phyloP scores from a whole-genome alignment of 2,113 vertebrate genomes.

The Myotis brandtii region DNA sequence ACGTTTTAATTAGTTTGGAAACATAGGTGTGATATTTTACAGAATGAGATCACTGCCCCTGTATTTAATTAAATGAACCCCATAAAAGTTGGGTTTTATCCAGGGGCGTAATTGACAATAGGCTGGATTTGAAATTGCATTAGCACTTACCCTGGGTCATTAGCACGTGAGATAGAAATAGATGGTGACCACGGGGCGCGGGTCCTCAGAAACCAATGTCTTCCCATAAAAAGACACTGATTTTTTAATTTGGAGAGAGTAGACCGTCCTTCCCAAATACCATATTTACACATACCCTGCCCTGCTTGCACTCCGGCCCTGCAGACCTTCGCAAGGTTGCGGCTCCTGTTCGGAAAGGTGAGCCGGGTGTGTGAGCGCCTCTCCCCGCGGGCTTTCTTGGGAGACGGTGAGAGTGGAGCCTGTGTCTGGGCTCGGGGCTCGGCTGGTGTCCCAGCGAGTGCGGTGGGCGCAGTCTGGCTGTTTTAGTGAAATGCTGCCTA shows the following conservation, averaged over 20 bases:
- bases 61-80: slow-evolving; percentile 78
- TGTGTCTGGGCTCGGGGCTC: neutral
- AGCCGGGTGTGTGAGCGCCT: no score
- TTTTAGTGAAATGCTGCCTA: no score
- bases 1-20: slow-evolving; percentile 74
- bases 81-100: slow-evolving; percentile 67
- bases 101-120: slow-evolving; percentile 62
- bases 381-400: neutral
- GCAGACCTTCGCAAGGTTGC: no score
- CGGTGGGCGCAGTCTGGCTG: no score
- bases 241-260: neutral
- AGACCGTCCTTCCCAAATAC: neutral
- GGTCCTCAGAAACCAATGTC: neutral
- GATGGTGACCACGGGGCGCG: neutral
- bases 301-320: no score
- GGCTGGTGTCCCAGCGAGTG: no score
- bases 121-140: slow-evolving; percentile 48
- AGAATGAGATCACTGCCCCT: slow-evolving; percentile 64
- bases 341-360: no score
- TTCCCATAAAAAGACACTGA: neutral
- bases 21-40: slow-evolving; percentile 77
- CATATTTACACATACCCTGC: neutral
- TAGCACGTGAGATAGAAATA: neutral
- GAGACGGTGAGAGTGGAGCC: neutral
- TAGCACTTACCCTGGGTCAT: neutral